These are phyloP conservation scores for Rhineura floridana DNA, from an alignment of 2,113 vertebrate species.

Conservation along the genomic window DNA sequence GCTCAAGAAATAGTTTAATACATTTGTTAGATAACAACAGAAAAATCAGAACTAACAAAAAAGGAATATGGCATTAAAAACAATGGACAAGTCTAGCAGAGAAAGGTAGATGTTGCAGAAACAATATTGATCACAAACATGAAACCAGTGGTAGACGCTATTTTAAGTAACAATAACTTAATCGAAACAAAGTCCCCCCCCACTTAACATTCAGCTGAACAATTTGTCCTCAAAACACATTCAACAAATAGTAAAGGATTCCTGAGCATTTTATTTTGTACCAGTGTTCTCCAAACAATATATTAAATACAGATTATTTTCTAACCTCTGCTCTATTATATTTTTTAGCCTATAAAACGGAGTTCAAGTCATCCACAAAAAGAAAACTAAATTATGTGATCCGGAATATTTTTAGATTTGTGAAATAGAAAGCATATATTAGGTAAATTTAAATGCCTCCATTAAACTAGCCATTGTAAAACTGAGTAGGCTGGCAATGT, in stretches of 20 bases:
- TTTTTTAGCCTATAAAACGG: constrained; percentile 49
- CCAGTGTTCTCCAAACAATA: constrained; percentile 48
- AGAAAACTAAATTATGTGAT: constrained; percentile 60
- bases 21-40: constrained; percentile 11
- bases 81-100: constrained; percentile 46
- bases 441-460: constrained; percentile 40
- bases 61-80: constrained; percentile 52
- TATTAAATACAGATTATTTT: constrained; percentile 30
- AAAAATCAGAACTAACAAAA: constrained; percentile 41
- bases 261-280: constrained; percentile 65
- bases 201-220: constrained; percentile 38
- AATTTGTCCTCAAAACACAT: constrained; percentile 56
- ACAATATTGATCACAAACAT: constrained; percentile 56
- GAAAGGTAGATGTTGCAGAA: constrained; percentile 48
- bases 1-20: constrained; percentile 67
- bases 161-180: constrained; percentile 58
- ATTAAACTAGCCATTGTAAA: constrained; percentile 17
- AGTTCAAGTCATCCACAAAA: constrained; percentile 44
- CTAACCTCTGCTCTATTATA: constrained; percentile 15
- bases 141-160: constrained; percentile 52
- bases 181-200: constrained; percentile 43
- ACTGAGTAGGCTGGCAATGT: not conserved
- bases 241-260: constrained; percentile 65
- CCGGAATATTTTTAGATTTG: constrained; percentile 28
- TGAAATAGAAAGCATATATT: constrained; percentile 31